These are phyloP conservation scores for Leuciscus idus DNA, from an alignment of 2,113 vertebrate genomes.

Conservation along the genomic window DNA sequence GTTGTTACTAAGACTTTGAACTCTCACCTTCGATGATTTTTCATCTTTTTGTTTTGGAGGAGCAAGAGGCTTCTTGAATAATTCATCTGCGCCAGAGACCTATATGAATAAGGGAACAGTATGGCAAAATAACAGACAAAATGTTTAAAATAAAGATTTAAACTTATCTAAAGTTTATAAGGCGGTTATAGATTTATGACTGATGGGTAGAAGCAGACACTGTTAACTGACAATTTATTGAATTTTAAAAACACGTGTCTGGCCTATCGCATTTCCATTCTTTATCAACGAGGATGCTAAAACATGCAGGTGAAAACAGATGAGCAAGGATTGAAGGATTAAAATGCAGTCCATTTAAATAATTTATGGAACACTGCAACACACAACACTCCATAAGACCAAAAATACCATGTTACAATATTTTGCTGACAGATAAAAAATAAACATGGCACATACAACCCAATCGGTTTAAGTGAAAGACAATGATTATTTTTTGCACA, in stretches of 20 bases:
- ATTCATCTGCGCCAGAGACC: conserved; percentile 81
- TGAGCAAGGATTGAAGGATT: not conserved
- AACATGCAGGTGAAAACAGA: not conserved
- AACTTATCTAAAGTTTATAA: not conserved
- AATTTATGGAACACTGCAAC: not conserved
- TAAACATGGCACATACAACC: not conserved
- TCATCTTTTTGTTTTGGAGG: conserved; percentile 85
- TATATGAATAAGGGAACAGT: conserved; percentile 40
- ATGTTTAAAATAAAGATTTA: not conserved
- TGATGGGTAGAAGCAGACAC: not conserved
- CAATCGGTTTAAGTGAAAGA: not conserved
- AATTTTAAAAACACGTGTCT: not conserved
- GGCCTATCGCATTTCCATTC: not conserved
- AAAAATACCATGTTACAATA: not conserved
- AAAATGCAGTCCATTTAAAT: not conserved
- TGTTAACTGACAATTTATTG: not conserved
- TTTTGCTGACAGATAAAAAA: conserved; percentile 6
- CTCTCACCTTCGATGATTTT: conserved; percentile 78
- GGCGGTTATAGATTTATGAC: not conserved
- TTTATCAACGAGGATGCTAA: not conserved
- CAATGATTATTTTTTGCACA: not conserved
- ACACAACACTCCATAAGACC: not conserved
- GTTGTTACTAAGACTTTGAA: not conserved
- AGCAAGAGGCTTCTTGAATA: conserved; percentile 95
- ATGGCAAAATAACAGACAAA: not conserved